Base-by-base conservation (phyloP, 2,797 vertebrate species). In the Brotula barbata region DNA sequence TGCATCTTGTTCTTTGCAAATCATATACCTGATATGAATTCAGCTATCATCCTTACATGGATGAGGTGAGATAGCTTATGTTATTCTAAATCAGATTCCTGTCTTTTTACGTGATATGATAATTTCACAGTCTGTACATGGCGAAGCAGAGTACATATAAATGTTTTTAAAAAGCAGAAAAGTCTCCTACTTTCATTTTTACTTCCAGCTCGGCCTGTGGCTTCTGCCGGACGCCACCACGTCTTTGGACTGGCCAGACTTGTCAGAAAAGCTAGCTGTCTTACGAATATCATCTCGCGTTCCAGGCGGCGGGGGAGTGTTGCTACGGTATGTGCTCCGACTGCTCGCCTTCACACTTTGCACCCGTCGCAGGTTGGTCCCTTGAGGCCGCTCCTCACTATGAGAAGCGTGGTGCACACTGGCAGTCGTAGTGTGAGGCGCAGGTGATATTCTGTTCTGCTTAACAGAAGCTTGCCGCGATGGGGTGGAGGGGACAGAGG, bases 161-260 rank as follows among this genome's bases (percentile, higher is more conserved):
- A 31, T n/a, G n/a, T n/a, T 67, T 66, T 50, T 64, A 34, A 16
- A 64, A 58, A 39, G 31, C 48, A 48, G 11, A 61, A 19, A 23
- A 31, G 40, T 42, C 33, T 19, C 66, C 22, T 34, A 28, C 33
- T 68, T 33, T 16, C 22, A 21, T 47, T 17, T 76, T 93, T 84
- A 97, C 73, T 96, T 98, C 90, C 94, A 83, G 55, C 90, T 83
- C 0, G 96, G 95, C 68, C 93, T 94, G 7, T 89, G 58, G 54
- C 85, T 87, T 75, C 91, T 94, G 78, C 88, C 86, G 54, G 70
- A 59, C 25, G 70, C 77, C 48, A 12, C 12, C 1, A 76, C 77
- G 62, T 94, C 92, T 81, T 88, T 94, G 52, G 83, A 71, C 42
- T 87, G 89, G 3, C 90, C 82, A 0, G 92, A 87, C 78, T 87